Evolutionary conservation across 1,140 invertebrate genomes (phyloP).

Genomic region (Brachionus plicatilis): DNA sequence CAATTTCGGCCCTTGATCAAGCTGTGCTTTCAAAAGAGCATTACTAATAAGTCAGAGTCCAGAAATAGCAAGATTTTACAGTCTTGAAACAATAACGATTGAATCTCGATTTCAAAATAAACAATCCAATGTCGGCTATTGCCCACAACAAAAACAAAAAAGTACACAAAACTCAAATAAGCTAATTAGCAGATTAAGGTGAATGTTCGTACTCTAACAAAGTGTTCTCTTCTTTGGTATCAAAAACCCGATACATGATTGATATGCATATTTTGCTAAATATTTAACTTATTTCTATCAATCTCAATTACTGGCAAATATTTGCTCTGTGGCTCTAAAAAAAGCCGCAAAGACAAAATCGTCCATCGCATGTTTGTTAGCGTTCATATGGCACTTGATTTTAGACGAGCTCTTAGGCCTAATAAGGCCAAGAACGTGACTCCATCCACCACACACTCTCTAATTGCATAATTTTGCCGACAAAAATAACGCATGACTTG

Average conservation of each 20-base stretch:
- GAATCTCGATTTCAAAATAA: slow-evolving; percentile 26
- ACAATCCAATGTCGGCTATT: slow-evolving; percentile 2
- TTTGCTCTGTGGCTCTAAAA: background rate
- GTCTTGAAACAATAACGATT: background rate
- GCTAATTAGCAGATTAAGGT: slow-evolving; percentile 23
- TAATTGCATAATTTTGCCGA: background rate
- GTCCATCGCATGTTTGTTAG: background rate
- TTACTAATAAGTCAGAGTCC: background rate
- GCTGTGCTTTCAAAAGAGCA: background rate
- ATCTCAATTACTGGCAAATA: slow-evolving; percentile 4
- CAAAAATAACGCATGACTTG: background rate
- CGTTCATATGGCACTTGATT: slow-evolving; percentile 22
- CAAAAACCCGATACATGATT: slow-evolving; percentile 27
- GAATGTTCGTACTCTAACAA: slow-evolving; percentile 11
- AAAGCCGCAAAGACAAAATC: background rate
- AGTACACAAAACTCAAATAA: background rate
- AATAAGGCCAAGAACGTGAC: slow-evolving; percentile 10
- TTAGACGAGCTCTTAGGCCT: background rate
- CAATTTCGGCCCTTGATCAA: background rate
- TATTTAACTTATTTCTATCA: slow-evolving; percentile 20
- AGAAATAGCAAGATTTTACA: background rate
- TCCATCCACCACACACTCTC: background rate
- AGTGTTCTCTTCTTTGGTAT: background rate
- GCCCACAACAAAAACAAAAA: background rate
- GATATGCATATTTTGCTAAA: slow-evolving; percentile 26